Evolutionary conservation across 2,113 vertebrate species (phyloP), one percentile per base, ranked within the genome.

Genomic region (Seriola rivoliana): DNA sequence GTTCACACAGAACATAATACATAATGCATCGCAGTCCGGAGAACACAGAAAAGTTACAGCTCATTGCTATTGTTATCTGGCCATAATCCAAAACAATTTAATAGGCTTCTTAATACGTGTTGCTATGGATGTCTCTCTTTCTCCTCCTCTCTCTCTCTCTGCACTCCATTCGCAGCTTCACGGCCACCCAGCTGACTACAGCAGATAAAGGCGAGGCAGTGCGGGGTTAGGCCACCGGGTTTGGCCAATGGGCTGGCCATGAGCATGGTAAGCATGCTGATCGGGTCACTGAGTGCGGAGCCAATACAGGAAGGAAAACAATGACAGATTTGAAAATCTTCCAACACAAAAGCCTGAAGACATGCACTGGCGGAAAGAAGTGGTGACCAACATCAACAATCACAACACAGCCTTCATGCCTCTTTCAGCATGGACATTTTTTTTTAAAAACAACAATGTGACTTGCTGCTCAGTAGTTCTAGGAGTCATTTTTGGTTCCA

Each of bases 61-160:
- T 87, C 75, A 75, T 85, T 88, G 81, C 82, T 65, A 85, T 91
- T 88, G 85, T 89, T 81, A 85, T 90, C 78, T 91, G 88, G 87
- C 88, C 40, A 40, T 58, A 80, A 90, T 84, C 92, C 92, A 90
- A 85, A 80, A 82, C 65, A 59, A 60, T 88, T 88, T 91, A 82
- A 86, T 81, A 67, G 76, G 65, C 86, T 90, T 89, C 59, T 71
- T 89, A 83, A 79, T 88, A 83, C 69, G 69, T 71, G 72, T 80
- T 84, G 48, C 85, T 71, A 71, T 69, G 75, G 63, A 82, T 66
- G 75, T 78, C 54, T 88, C 67, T 75, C 48, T 86, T 80, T 82
- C 57, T 59, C 40, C 62, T 60, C 19, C 38, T 57, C 52, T 42
- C 40, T 9, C 62, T 80, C 62, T 80, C 66, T 79, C 34, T 77